Evolutionary conservation across 2,797 vertebrate species (phyloP), one percentile per base, ranked within the genome.

Genomic region (Toxotes lorentzi): DNA sequence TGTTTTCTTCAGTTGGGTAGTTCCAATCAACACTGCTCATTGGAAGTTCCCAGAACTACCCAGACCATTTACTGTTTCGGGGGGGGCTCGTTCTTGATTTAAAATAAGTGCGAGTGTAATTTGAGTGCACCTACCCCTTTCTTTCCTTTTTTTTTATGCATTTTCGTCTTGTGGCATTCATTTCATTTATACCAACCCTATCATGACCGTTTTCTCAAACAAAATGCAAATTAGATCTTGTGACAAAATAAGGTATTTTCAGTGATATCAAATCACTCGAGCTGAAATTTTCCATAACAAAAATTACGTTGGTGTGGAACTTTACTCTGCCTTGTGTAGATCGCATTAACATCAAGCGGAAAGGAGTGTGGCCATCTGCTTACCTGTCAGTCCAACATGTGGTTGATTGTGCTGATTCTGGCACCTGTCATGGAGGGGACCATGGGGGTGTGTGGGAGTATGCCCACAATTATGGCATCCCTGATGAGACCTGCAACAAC

Each of bases 401-500:
- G 65, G 88, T 99, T 0, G 96, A 98, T 81, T 97, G 97, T 0
- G 95, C 94, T 0, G 0, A 91, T 0, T 92, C 96, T 0, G 97
- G 97, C 0, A 95, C 96, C 84, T 98, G 97, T 3, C 86, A 96
- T 3, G 96, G 97, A 0, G 97, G 97, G 0, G 96, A 97, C 45
- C 97, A 97, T 58, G 19, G 85, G 0, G 91, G 87, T 0, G 97
- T 99, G 45, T 98, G 97, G 96, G 77, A 77, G 40, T 98, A 97
- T 0, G 97, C 97, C 0, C 89, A 96, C 10, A 23, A 41, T 0
- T 90, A 97, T 0, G 97, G 97, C 77, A 96, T 98, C 87, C 97
- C 97, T 0, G 97, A 98, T 0, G 97, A 99, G 92, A 98, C 97
- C 67, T 98, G 97, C 90, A 98, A 97, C 94, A 98, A 97, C 92